Evolutionary conservation across 1,140 invertebrate species (phyloP).

Genomic region (Chrysomallon squamiferum): DNA sequence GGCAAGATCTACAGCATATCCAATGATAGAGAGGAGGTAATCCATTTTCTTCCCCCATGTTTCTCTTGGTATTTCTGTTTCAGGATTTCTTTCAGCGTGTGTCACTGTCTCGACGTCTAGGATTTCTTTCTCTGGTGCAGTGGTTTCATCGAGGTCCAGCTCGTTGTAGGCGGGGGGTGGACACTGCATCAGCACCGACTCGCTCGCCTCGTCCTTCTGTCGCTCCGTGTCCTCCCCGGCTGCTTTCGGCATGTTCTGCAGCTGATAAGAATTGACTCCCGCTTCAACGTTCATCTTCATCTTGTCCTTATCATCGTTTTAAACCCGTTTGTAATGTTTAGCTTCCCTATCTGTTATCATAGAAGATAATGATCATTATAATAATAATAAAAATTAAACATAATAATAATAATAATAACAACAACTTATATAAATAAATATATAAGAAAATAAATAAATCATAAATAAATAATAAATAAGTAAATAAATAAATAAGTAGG

Average conservation of each 20-base stretch:
- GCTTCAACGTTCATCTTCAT: no score
- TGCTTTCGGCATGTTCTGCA: neutral
- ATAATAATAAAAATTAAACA: no score
- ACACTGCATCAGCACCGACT: neutral
- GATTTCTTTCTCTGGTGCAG: neutral
- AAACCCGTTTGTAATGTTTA: no score
- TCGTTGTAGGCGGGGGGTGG: neutral
- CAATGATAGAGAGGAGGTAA: constrained; percentile 20
- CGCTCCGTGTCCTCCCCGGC: neutral
- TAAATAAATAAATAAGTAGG: no score
- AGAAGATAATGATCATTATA: no score
- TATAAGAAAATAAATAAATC: no score
- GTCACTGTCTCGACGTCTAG: neutral
- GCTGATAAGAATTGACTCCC: no score
- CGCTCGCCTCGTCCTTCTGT: neutral
- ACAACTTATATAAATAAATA: no score
- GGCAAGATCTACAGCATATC: constrained; percentile 22
- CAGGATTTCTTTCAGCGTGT: neutral
- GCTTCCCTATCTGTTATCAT: no score
- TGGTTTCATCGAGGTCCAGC: neutral
- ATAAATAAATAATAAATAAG: no score
- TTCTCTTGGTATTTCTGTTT: neutral
- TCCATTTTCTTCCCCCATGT: constrained; percentile 9
- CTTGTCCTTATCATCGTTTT: no score
- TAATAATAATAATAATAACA: no score